Percentiles rank a stretch among this genome's conserved stretches.
Evolutionary conservation across 2,797 vertebrate genomes (phyloP).

Genomic region (Rachycentron canadum): DNA sequence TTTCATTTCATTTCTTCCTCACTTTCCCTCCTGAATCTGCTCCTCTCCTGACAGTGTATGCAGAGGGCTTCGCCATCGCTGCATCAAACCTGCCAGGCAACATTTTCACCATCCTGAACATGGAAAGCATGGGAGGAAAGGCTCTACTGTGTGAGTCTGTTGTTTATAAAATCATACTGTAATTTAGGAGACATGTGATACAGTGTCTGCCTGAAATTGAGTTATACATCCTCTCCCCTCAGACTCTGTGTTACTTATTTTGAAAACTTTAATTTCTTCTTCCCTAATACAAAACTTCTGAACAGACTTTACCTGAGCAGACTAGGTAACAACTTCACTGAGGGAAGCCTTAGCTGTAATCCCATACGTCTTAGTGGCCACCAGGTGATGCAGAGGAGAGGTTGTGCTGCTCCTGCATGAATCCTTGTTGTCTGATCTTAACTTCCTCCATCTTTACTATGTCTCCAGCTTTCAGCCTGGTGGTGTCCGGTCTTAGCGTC

Average conservation of each 20-base stretch:
- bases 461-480: slow-evolving; percentile 80
- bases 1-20: not conserved
- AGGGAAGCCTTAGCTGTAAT: no score
- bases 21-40: not conserved
- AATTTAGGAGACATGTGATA: not conserved
- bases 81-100: slow-evolving; percentile 85
- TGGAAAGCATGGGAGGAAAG: slow-evolving; percentile 83
- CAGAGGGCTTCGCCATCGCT: slow-evolving; percentile 83
- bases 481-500: slow-evolving; percentile 82
- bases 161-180: not conserved
- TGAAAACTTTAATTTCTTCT: no score
- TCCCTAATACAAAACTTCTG: not conserved
- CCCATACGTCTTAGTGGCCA: no score
- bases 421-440: not conserved
- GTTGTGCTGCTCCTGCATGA: not conserved
- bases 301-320: not conserved
- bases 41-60: slow-evolving; percentile 77
- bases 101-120: slow-evolving; percentile 84
- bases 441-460: not conserved
- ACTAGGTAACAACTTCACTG: no score
- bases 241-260: not conserved
- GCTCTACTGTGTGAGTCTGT: slow-evolving; percentile 81
- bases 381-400: not conserved
- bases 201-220: not conserved
- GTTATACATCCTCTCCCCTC: not conserved